Evolutionary conservation across 2,113 vertebrate genomes (phyloP).

Genomic region (Rhegmatorhina hoffmannsi): DNA sequence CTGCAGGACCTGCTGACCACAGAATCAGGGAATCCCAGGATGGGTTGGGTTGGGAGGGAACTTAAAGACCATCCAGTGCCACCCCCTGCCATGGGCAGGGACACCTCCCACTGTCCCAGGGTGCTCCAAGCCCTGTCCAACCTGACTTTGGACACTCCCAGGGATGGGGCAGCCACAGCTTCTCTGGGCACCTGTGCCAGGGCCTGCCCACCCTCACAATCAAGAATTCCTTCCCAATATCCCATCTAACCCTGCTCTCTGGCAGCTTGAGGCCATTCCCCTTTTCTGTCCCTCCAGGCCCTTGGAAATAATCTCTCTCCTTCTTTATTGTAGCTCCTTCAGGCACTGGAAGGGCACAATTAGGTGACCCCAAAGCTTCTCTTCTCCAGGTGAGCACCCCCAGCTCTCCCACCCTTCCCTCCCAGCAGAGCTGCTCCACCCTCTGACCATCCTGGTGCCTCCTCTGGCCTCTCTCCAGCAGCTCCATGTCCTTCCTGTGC

Average conservation of each 20-base stretch:
- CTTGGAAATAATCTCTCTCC: background rate
- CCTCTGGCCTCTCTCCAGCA: background rate
- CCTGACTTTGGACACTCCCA: background rate
- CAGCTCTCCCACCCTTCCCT: background rate
- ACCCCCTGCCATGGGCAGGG: background rate
- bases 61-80: background rate
- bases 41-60: too few species aligned
- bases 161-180: background rate
- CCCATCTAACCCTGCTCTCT: background rate
- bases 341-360: background rate
- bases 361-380: background rate
- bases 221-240: background rate
- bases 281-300: background rate
- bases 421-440: background rate
- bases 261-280: background rate
- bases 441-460: background rate
- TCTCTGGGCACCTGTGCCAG: background rate
- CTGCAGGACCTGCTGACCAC: background rate
- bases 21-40: background rate
- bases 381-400: background rate
- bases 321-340: background rate
- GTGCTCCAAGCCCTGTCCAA: background rate
- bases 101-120: background rate
- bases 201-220: background rate
- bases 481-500: background rate